Conservation (phyloP, 2,888 invertebrate species). For the Selenia dentaria region DNA sequence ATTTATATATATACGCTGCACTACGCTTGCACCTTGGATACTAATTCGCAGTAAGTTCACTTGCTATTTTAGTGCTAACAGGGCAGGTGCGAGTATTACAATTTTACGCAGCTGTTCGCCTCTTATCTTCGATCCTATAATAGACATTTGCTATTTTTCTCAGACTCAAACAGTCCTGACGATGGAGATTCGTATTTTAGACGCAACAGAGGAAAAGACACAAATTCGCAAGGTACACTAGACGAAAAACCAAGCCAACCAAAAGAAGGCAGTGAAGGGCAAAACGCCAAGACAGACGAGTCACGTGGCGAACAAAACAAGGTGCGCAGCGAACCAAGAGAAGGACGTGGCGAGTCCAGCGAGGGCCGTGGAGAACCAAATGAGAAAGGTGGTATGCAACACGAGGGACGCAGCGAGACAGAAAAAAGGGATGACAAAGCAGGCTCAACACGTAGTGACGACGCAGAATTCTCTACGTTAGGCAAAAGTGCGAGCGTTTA, state of each 20-base stretch:
- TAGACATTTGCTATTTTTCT: no score
- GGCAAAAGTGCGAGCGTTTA: slow-evolving; percentile 46
- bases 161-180: background rate
- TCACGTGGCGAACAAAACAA: background rate
- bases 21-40: no score
- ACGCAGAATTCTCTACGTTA: slow-evolving; percentile 14
- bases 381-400: no score
- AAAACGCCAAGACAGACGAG: background rate
- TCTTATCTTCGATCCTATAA: no score
- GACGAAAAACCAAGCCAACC: background rate
- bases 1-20: no score
- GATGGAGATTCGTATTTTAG: background rate
- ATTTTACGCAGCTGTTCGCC: no score
- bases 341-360: background rate
- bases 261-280: background rate
- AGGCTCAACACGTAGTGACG: background rate
- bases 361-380: background rate
- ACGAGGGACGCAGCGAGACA: background rate
- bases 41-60: no score
- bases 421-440: background rate
- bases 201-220: background rate
- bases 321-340: background rate
- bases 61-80: no score
- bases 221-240: background rate
- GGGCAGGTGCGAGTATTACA: no score